phyloP scores from a whole-genome alignment of 2,888 invertebrate genomes.

The Isotomurus palustris region DNA sequence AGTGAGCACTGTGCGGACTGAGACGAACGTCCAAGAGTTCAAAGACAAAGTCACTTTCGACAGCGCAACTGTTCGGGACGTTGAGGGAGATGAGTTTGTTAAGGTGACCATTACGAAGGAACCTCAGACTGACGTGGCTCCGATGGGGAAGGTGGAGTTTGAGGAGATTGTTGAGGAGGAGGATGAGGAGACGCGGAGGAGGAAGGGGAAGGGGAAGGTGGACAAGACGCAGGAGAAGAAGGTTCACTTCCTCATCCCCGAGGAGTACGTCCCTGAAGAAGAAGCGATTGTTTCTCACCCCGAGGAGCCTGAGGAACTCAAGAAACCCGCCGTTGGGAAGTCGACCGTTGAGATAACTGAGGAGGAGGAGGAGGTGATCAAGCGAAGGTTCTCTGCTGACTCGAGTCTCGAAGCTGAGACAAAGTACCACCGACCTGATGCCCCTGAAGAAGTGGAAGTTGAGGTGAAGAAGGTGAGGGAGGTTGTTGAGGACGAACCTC shows the following conservation, averaged over 20 bases:
- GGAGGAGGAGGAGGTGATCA: not conserved
- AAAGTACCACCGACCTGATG: conserved; percentile 25
- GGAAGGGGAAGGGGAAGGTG: conserved; percentile 51
- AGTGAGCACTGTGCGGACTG: not conserved
- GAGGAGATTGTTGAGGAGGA: conserved; percentile 12
- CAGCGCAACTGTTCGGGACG: conserved; percentile 6
- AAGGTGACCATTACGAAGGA: too few species aligned
- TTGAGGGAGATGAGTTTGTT: conserved; percentile 3
- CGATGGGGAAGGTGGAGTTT: conserved; percentile 1
- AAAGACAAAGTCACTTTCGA: not conserved
- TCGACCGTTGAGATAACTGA: not conserved
- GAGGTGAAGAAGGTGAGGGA: conserved; percentile 31
- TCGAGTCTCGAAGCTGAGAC: not conserved
- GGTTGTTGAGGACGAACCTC: not conserved
- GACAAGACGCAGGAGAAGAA: conserved; percentile 44
- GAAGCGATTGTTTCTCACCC: not conserved
- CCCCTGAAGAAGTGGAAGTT: conserved; percentile 45
- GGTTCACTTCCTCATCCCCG: not conserved
- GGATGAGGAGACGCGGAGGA: conserved; percentile 55
- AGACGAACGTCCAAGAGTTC: not conserved
- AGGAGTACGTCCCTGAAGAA: not conserved
- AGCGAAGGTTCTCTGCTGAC: not conserved
- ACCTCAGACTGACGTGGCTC: not conserved
- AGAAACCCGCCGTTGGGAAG: not conserved
- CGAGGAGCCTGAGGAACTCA: not conserved